Percentiles rank a stretch among this genome's conserved stretches.
Evolutionary conservation across 2,888 invertebrate genomes (phyloP).

Genomic region (Idaea aversata): DNA sequence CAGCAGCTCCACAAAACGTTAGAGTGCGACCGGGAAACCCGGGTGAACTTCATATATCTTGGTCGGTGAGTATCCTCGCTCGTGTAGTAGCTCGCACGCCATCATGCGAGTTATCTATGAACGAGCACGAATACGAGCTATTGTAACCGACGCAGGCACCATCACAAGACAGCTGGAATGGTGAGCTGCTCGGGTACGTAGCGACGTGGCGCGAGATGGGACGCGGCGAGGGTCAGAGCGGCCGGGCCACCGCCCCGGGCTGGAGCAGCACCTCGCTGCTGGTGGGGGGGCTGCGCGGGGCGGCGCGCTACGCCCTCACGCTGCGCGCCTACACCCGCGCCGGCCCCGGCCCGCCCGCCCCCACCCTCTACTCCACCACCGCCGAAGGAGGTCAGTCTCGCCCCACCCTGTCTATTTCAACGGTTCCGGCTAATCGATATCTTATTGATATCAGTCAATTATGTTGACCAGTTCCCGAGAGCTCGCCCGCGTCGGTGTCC

Average conservation of each 20-base stretch:
- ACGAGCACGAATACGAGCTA: neutral
- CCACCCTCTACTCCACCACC: conserved; percentile 85
- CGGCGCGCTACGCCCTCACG: conserved; percentile 87
- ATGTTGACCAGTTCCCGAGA: conserved; percentile 81
- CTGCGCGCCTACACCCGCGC: conserved; percentile 91
- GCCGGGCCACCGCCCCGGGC: conserved; percentile 75
- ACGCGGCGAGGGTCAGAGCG: conserved; percentile 24
- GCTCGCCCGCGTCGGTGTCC: conserved; percentile 83
- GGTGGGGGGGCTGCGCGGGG: conserved; percentile 84
- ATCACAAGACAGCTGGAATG: conserved; percentile 84
- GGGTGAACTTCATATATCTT: conserved; percentile 84
- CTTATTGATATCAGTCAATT: neutral
- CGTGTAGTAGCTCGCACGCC: neutral
- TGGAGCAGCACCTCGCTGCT: conserved; percentile 83
- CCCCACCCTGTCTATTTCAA: neutral
- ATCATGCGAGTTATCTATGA: neutral
- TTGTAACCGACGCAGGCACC: conserved; percentile 75
- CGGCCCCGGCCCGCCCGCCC: conserved; percentile 88
- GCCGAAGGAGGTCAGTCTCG: conserved; percentile 84
- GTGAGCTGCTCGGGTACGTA: conserved; percentile 86
- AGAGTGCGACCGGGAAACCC: conserved; percentile 83
- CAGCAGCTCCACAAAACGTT: conserved; percentile 84
- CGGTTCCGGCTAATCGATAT: neutral
- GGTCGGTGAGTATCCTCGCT: conserved; percentile 80
- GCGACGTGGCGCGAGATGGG: conserved; percentile 80